A percentile compares a stretch with the other conserved stretches of the same genome.
Conservation (phyloP, 2,797 vertebrate genomes). For the Tarsius wallacei region DNA sequence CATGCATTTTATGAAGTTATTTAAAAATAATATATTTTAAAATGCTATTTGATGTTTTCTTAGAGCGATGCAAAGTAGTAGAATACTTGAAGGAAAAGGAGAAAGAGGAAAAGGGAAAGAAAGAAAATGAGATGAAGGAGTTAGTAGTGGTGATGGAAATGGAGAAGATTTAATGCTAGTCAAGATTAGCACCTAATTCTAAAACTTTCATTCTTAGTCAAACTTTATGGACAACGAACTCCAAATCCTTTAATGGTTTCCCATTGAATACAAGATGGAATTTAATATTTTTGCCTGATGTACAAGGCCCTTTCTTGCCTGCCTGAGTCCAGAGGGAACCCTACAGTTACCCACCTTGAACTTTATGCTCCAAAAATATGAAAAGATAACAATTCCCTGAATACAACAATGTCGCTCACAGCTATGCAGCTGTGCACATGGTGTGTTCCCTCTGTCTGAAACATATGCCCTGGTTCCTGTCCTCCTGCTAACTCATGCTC, state of each 20-base stretch:
- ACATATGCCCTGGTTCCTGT: rapidly evolving
- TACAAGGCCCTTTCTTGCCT: neutral
- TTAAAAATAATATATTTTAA: neutral
- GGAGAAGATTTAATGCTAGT: neutral
- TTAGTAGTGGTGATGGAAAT: no score
- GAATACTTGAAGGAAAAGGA: neutral
- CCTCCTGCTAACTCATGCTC: neutral
- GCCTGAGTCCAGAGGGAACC: neutral
- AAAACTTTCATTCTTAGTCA: neutral
- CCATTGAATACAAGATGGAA: neutral
- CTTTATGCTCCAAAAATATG: neutral
- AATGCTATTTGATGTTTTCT: constrained; percentile 10
- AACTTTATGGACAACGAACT: neutral
- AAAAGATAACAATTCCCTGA: neutral
- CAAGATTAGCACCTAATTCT: neutral
- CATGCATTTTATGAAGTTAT: neutral
- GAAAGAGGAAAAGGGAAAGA: neutral
- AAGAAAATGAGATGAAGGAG: neutral
- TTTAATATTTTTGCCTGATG: neutral
- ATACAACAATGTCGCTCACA: rapidly evolving
- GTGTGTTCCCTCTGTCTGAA: neutral
- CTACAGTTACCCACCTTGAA: neutral
- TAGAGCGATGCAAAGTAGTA: neutral
- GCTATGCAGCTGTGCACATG: neutral
- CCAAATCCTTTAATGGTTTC: neutral